These are phyloP conservation scores for Keiferia lycopersicella DNA, from an alignment of 2,888 invertebrate genomes.

Conservation along the genomic window DNA sequence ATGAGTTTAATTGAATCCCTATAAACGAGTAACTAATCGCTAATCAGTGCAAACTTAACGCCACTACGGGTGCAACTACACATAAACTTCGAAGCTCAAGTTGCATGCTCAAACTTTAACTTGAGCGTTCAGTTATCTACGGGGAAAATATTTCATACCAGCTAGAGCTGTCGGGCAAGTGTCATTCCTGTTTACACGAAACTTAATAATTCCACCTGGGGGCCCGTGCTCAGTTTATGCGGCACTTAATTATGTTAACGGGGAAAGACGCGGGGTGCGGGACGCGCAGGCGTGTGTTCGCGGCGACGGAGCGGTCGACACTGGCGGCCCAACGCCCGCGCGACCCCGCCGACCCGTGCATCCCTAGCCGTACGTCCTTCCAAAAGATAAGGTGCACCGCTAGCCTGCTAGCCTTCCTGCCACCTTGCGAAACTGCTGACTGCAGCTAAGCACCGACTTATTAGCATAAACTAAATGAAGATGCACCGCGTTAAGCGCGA, in stretches of 20 bases:
- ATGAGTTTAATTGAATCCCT: slow-evolving; percentile 15
- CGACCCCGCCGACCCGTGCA: slow-evolving; percentile 40
- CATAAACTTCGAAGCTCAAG: slow-evolving; percentile 25
- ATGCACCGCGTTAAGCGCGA: slow-evolving; percentile 51
- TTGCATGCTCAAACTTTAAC: slow-evolving; percentile 30
- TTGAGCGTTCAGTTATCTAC: slow-evolving; percentile 28
- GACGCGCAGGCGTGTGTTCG: slow-evolving; percentile 65
- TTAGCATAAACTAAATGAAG: slow-evolving; percentile 76
- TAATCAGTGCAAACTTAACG: slow-evolving; percentile 24
- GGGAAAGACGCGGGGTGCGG: slow-evolving; percentile 41
- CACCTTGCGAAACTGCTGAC: slow-evolving; percentile 60
- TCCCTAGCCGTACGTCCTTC: slow-evolving; percentile 47
- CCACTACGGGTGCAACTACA: slow-evolving; percentile 26
- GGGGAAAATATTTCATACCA: slow-evolving; percentile 57
- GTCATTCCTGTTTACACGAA: slow-evolving; percentile 54
- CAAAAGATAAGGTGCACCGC: slow-evolving; percentile 62
- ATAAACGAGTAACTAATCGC: slow-evolving; percentile 16
- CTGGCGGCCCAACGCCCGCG: slow-evolving; percentile 57
- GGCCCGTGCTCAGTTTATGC: slow-evolving; percentile 62
- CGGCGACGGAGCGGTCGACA: slow-evolving; percentile 68
- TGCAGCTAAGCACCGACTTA: slow-evolving; percentile 61
- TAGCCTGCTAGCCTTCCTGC: slow-evolving; percentile 42
- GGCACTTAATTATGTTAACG: slow-evolving; percentile 73
- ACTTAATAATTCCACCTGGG: slow-evolving; percentile 39
- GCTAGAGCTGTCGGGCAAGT: slow-evolving; percentile 48